Evolutionary conservation across 2,888 invertebrate genomes (phyloP), one percentile per base, ranked within the genome.

Genomic region (Trilocha varians): DNA sequence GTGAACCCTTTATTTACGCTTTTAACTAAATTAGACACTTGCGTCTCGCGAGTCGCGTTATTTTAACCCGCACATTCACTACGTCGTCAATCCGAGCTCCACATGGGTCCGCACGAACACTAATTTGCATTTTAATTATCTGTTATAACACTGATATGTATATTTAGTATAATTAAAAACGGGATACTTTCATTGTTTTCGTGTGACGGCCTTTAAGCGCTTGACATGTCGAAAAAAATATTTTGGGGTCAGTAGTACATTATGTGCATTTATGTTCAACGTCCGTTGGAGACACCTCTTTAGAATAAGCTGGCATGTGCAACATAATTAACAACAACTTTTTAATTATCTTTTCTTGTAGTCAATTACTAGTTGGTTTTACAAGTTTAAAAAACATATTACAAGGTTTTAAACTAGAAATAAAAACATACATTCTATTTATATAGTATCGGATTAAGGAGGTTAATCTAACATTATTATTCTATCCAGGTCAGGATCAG

Each of bases 11-110:
- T 15, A 39, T 39, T 39, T 39, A 39, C n/a, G 32, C 16, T 33
- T 33, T 39, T 39, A 39, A 39, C 33, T 16, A 16, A 33, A 39
- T 39, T 39, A 16, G 25, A 25, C 25, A 25, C 8, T 25, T 25
- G 25, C 6, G 25, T 2, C 25, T 25, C 25, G 25, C 25, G 11
- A 25, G 25, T 25, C 6, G 25, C 25, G 25, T 25, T 25, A 25
- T 25, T 25, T 25, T 9, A 25, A 25, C 25, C 25, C 6, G 25
- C 25, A 9, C 25, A 25, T 25, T n/a, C n/a, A n/a, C 25, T 25
- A 25, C 25, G 11, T 6, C 11, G 6, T 25, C 8, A 25, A 25
- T 11, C 25, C 25, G 25, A 25, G 25, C 25, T 25, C 25, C 2
- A 25, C 25, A 1, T 11, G 8, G 25, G 25, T 11, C 25, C 25